phyloP scores from a whole-genome alignment of 2,888 invertebrate species.

The Cantharis rufa region DNA sequence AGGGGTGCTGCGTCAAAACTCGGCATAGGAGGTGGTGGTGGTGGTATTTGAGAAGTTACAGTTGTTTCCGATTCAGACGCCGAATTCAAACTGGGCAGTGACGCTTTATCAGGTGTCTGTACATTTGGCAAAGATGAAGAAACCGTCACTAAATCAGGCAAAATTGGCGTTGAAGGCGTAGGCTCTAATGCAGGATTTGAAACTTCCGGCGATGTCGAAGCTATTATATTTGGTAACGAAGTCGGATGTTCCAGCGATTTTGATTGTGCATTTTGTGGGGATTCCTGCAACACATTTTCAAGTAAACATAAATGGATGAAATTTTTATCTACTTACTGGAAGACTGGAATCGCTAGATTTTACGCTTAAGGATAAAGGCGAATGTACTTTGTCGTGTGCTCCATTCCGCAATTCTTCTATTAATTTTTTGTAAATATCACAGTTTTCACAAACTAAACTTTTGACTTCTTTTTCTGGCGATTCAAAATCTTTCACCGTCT shows the following conservation, averaged over 20 bases:
- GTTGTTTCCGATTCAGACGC: background rate
- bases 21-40: constrained; percentile 12
- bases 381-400: constrained; percentile 5
- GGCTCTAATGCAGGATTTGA: background rate
- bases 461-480: constrained; percentile 52
- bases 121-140: constrained; percentile 6
- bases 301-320: background rate
- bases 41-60: background rate
- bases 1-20: constrained; percentile 16
- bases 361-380: background rate
- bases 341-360: constrained; percentile 6
- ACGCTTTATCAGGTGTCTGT: constrained; percentile 19
- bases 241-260: background rate
- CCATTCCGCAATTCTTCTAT: background rate
- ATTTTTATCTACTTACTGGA: constrained; percentile 10
- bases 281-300: background rate
- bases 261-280: background rate
- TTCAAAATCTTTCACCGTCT: constrained; percentile 59
- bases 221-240: background rate
- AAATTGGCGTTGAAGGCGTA: background rate
- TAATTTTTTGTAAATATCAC: constrained; percentile 41
- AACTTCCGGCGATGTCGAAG: background rate
- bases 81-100: constrained; percentile 5
- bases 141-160: background rate
- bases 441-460: constrained; percentile 37